A percentile compares a stretch with the other conserved stretches of the same genome.
Conservation (phyloP, 2,888 invertebrate species). For the Myopa testacea region DNA sequence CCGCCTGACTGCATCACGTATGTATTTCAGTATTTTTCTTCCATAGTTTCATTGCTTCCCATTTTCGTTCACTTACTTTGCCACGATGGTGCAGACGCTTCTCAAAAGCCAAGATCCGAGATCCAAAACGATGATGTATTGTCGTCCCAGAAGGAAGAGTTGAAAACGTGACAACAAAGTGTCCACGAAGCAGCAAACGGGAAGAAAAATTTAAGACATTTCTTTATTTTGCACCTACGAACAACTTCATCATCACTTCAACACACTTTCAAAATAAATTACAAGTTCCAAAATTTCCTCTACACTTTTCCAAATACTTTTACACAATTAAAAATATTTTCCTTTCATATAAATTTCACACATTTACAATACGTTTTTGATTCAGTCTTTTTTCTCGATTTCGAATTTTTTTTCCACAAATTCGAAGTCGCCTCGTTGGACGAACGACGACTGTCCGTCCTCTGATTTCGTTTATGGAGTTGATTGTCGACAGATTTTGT, state of each 20-base stretch:
- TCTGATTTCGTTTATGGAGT: conserved; percentile 38
- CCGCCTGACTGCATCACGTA: not conserved
- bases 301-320: conserved; percentile 12
- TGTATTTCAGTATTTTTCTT: not conserved
- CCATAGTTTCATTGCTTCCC: not conserved
- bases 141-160: conserved; percentile 14
- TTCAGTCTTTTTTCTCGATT: conserved; percentile 29
- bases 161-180: conserved; percentile 31
- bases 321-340: conserved; percentile 14
- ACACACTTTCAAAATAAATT: not conserved
- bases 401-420: conserved; percentile 37
- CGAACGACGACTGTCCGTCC: conserved; percentile 42
- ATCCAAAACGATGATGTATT: not conserved
- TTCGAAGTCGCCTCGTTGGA: conserved; percentile 49
- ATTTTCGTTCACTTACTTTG: conserved; percentile 19
- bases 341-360: not conserved
- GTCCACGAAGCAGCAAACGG: not conserved
- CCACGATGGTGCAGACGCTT: conserved; percentile 1
- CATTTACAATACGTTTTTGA: conserved; percentile 29
- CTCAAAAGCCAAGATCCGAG: conserved; percentile 11
- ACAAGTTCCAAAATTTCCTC: not conserved
- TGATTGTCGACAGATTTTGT: conserved; percentile 22
- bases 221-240: conserved; percentile 4
- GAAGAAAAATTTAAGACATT: not conserved
- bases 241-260: not conserved